Conservation (phyloP, 2,888 invertebrate genomes). For the Dorcus parallelipipedus region DNA sequence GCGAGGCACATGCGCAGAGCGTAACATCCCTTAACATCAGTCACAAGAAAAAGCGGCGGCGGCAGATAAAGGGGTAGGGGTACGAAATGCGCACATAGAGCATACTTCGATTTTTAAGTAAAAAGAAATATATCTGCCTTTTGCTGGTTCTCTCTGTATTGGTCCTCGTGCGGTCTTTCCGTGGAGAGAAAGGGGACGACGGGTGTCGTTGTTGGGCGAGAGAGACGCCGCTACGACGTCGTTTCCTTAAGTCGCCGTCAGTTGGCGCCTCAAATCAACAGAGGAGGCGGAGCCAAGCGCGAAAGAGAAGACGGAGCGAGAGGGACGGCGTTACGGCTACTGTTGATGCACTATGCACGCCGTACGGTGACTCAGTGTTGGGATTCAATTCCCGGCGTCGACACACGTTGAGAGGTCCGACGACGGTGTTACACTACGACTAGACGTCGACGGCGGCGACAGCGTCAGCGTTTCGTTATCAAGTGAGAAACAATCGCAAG, state of each 20-base stretch:
- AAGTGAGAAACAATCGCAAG: slow-evolving; percentile 25
- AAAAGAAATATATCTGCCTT: slow-evolving; percentile 48
- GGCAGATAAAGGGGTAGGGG: slow-evolving; percentile 41
- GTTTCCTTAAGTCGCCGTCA: slow-evolving; percentile 31
- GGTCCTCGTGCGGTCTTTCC: slow-evolving; percentile 34
- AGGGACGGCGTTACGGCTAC: slow-evolving; percentile 41
- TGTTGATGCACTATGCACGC: slow-evolving; percentile 58
- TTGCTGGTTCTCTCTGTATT: slow-evolving; percentile 38
- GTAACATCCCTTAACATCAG: slow-evolving; percentile 39
- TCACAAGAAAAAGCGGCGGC: slow-evolving; percentile 37
- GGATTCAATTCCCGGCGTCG: slow-evolving; percentile 37
- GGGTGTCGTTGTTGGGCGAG: slow-evolving; percentile 41
- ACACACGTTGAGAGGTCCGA: slow-evolving; percentile 5
- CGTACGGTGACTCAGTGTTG: slow-evolving; percentile 52
- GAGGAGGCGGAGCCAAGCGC: slow-evolving; percentile 62
- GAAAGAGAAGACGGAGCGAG: slow-evolving; percentile 45
- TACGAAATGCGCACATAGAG: slow-evolving; percentile 39
- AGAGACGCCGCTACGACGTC: slow-evolving; percentile 46
- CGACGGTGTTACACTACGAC: neutral
- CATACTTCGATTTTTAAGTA: slow-evolving; percentile 50
- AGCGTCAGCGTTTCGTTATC: slow-evolving; percentile 24
- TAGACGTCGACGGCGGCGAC: neutral
- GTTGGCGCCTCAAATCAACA: slow-evolving; percentile 50
- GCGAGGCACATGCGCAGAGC: slow-evolving; percentile 20
- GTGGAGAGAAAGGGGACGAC: slow-evolving; percentile 24